These are phyloP conservation scores for Rana temporaria DNA, from an alignment of 2,113 vertebrate species.

Conservation along the genomic window DNA sequence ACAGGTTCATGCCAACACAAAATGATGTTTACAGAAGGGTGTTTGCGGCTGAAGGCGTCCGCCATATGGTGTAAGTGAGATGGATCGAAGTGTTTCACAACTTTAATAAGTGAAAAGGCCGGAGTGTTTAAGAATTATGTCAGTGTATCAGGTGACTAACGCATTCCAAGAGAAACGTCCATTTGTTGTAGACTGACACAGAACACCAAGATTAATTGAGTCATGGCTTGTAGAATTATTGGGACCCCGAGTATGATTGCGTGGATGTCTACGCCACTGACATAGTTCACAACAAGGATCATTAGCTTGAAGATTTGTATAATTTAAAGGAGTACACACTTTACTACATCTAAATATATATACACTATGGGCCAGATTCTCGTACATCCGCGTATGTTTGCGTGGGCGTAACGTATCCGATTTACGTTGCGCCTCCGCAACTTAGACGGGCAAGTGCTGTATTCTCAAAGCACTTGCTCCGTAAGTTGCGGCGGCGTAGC, in stretches of 20 bases:
- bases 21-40: constrained; percentile 36
- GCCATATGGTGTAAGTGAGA: not conserved
- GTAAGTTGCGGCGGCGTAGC: too few relatives aligned
- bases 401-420: too few relatives aligned
- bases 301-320: not conserved
- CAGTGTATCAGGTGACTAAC: constrained; percentile 9
- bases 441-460: too few relatives aligned
- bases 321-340: not conserved
- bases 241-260: not conserved
- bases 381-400: too few relatives aligned
- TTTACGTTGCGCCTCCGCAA: too few relatives aligned
- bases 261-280: not conserved
- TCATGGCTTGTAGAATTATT: not conserved
- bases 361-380: too few relatives aligned
- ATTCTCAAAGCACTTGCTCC: too few relatives aligned
- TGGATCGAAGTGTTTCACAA: not conserved
- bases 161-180: not conserved
- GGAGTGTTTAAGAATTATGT: constrained; percentile 17
- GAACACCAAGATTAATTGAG: constrained; percentile 22
- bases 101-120: constrained; percentile 20
- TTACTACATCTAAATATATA: too few relatives aligned
- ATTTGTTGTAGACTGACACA: not conserved
- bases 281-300: not conserved
- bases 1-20: constrained; percentile 6
- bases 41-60: constrained; percentile 18